A percentile compares a stretch with the other conserved stretches of the same genome.
phyloP scores from a whole-genome alignment of 2,113 vertebrate species.

The Cairina moschata region DNA sequence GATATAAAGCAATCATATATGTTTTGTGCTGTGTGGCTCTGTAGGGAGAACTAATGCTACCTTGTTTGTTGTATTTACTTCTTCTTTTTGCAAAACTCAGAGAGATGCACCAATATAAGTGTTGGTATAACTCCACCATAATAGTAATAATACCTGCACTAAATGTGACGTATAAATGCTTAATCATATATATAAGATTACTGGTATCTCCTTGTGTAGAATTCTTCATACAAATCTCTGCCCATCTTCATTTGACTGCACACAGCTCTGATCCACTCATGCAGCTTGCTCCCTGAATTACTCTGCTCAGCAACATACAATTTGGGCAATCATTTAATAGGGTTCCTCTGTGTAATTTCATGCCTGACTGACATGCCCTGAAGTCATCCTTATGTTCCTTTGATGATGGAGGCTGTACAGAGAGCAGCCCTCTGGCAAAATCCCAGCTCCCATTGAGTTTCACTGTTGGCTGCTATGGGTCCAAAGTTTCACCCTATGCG shows the following conservation, averaged over 20 bases:
- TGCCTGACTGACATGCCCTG: constrained; percentile 20
- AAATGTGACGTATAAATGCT: background rate
- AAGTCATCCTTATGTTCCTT: constrained; percentile 31
- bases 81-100: background rate
- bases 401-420: constrained; percentile 3
- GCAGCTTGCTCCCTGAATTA: background rate
- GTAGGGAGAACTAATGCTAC: background rate
- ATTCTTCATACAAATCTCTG: background rate
- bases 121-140: background rate
- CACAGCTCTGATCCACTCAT: background rate
- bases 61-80: background rate
- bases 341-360: constrained; percentile 42
- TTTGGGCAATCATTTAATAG: constrained; percentile 42
- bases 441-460: background rate
- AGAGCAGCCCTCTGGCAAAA: background rate
- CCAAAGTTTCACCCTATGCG: background rate
- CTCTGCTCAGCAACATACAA: background rate
- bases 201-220: background rate
- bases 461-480: background rate
- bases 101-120: background rate
- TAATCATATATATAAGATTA: background rate
- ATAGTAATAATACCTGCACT: background rate
- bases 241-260: background rate
- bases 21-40: background rate
- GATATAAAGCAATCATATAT: background rate